Evolutionary conservation across 2,888 invertebrate genomes (phyloP).

Genomic region (Megastigmus dorsalis): DNA sequence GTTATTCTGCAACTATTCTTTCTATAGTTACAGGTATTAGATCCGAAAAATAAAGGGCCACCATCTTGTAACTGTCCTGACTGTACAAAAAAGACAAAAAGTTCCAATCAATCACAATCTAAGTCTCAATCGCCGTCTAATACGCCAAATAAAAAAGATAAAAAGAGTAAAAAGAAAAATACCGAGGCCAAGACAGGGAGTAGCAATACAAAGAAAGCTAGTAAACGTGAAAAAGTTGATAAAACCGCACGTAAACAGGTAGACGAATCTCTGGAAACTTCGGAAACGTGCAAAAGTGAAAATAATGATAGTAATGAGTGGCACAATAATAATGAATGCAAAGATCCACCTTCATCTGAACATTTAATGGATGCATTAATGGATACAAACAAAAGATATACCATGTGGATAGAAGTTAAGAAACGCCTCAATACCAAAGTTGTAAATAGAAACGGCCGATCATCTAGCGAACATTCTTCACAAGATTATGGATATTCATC

Average conservation of each 20-base stretch:
- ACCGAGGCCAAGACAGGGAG: conserved; percentile 56
- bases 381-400: conserved; percentile 65
- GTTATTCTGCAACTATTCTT: neutral
- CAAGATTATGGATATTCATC: conserved; percentile 94
- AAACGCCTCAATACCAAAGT: conserved; percentile 74
- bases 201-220: conserved; percentile 59
- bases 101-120: conserved; percentile 58
- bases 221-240: conserved; percentile 56
- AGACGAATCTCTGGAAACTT: conserved; percentile 57
- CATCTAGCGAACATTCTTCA: conserved; percentile 81
- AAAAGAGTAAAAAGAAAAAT: conserved; percentile 55
- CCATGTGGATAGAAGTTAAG: conserved; percentile 70
- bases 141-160: conserved; percentile 59
- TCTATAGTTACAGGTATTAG: conserved; percentile 67
- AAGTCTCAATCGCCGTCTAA: conserved; percentile 57
- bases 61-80: conserved; percentile 71
- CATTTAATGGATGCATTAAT: conserved; percentile 68
- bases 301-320: conserved; percentile 45
- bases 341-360: conserved; percentile 58
- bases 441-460: conserved; percentile 78
- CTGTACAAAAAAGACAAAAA: conserved; percentile 67
- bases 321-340: conserved; percentile 58
- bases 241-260: conserved; percentile 27
- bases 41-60: conserved; percentile 69
- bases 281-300: conserved; percentile 55